Conservation (phyloP, 2,113 vertebrate species). For the Tupaia chinensis region DNA sequence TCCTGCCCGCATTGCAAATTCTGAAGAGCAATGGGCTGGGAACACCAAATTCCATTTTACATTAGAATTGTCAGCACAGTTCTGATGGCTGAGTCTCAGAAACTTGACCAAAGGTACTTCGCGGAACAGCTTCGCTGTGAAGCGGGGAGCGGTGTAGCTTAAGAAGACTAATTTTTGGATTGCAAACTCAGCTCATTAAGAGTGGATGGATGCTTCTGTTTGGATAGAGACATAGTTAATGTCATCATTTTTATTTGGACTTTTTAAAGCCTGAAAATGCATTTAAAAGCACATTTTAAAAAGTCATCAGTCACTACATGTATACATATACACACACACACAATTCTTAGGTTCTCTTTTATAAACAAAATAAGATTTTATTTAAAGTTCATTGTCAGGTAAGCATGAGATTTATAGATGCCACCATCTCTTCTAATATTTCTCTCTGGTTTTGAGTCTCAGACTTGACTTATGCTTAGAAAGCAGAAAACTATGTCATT, state of each 20-base stretch:
- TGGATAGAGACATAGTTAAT: background rate
- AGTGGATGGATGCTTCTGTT: conserved; percentile 46
- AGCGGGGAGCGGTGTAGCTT: background rate
- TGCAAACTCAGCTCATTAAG: conserved; percentile 69
- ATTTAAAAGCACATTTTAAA: conserved; percentile 65
- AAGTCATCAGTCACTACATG: conserved; percentile 29
- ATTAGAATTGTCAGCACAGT: conserved; percentile 75
- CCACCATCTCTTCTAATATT: conserved; percentile 21
- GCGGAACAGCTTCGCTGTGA: background rate
- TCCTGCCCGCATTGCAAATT: conserved; percentile 77
- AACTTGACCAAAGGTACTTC: conserved; percentile 48
- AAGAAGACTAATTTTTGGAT: conserved; percentile 65
- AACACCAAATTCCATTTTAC: conserved; percentile 39
- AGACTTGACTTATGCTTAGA: conserved; percentile 71
- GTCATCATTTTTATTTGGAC: conserved; percentile 58
- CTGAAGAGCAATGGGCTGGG: conserved; percentile 70
- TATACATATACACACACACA: background rate
- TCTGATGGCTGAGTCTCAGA: conserved; percentile 57
- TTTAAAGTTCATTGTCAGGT: conserved; percentile 2
- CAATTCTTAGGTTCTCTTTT: background rate
- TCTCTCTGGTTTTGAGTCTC: conserved; percentile 61
- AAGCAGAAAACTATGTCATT: conserved; percentile 67
- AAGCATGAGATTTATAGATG: conserved; percentile 38
- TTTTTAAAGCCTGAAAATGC: conserved; percentile 55
- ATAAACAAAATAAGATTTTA: background rate